Conservation (phyloP, 2,113 vertebrate genomes). For the Eidolon helvum region DNA sequence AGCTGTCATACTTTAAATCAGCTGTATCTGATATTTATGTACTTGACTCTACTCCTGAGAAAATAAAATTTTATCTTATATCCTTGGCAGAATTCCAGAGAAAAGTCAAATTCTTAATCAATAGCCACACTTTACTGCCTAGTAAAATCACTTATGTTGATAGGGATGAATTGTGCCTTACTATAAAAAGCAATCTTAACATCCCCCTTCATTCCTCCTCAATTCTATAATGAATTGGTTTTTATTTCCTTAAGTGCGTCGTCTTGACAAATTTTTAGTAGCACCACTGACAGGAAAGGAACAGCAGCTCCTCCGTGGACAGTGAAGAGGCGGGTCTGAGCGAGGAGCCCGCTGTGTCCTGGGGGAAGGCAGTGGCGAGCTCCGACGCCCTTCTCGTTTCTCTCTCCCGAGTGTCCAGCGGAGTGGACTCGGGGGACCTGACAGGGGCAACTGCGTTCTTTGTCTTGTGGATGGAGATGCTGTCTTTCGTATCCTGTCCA, state of each 20-base stretch:
- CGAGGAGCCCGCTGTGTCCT: neutral
- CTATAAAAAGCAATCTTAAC: neutral
- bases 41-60: constrained; percentile 23
- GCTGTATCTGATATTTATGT: constrained; percentile 11
- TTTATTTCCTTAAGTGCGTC: constrained; percentile 13
- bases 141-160: constrained; percentile 1
- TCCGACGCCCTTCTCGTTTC: neutral
- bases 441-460: neutral
- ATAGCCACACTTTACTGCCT: constrained; percentile 31
- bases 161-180: neutral
- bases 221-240: neutral
- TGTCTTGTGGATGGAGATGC: neutral
- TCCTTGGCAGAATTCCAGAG: constrained; percentile 60
- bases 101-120: constrained; percentile 61
- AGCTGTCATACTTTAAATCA: neutral
- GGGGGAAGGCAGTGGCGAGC: neutral
- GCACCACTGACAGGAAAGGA: neutral
- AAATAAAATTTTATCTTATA: constrained; percentile 46
- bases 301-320: fast-evolving
- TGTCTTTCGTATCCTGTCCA: neutral
- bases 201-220: neutral
- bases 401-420: neutral
- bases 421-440: neutral
- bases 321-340: neutral
- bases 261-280: neutral